Evolutionary conservation across 2,797 vertebrate species (phyloP).

Genomic region (Heliangelus exortis): DNA sequence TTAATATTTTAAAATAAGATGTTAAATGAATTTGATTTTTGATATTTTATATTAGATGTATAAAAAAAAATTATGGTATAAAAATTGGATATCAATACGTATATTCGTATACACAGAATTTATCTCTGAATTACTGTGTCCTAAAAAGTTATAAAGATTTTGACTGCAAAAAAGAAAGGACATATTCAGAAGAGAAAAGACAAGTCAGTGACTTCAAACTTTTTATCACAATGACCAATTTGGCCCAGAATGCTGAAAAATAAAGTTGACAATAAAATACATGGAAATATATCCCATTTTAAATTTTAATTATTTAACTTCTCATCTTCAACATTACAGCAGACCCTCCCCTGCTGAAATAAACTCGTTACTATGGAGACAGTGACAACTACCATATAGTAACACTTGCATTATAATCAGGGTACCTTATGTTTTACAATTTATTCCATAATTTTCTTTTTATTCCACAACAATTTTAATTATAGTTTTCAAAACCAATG

Average conservation of each 20-base stretch:
- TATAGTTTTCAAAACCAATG: neutral
- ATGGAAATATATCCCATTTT: neutral
- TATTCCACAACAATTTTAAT: neutral
- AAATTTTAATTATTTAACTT: neutral
- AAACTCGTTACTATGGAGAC: conserved; percentile 1
- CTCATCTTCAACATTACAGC: neutral
- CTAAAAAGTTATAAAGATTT: neutral
- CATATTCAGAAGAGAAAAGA: neutral
- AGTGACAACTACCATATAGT: neutral
- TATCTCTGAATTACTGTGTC: neutral
- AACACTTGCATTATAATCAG: neutral
- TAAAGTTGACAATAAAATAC: neutral
- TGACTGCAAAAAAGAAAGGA: neutral
- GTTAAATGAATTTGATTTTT: neutral
- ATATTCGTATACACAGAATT: neutral
- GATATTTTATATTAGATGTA: neutral
- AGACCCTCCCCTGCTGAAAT: neutral
- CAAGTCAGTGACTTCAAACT: neutral
- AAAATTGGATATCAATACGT: too few relatives aligned
- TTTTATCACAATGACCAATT: neutral
- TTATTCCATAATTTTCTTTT: neutral
- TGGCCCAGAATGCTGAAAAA: neutral
- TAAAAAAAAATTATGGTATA: neutral
- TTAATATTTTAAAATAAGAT: neutral
- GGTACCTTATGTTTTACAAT: neutral